These are phyloP conservation scores for Mellivora capensis DNA, from an alignment of 2,113 vertebrate genomes.

Conservation along the genomic window DNA sequence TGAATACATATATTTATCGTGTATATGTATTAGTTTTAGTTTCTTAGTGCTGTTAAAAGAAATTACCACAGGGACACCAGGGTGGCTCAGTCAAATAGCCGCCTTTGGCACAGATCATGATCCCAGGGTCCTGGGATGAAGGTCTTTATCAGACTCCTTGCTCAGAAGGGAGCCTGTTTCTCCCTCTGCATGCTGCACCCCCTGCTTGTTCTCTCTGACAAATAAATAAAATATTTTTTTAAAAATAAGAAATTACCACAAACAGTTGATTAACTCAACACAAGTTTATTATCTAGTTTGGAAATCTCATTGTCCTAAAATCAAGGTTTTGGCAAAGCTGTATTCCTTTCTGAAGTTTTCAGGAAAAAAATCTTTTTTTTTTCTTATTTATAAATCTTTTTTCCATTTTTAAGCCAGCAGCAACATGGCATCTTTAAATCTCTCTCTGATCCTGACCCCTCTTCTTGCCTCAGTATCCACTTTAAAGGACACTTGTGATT, in stretches of 20 bases:
- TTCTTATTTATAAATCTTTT: neutral
- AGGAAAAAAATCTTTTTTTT: neutral
- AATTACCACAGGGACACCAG: no score
- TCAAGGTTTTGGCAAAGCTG: neutral
- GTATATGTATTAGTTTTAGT: neutral
- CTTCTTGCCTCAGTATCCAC: neutral
- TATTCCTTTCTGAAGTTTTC: neutral
- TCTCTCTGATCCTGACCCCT: neutral
- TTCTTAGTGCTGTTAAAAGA: neutral
- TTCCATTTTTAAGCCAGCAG: neutral
- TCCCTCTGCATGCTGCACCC: no score
- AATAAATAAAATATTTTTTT: no score
- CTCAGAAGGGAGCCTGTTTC: no score
- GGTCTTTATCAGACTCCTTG: no score
- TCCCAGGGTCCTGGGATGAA: no score
- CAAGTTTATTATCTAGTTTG: neutral
- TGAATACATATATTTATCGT: neutral
- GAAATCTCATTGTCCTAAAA: neutral
- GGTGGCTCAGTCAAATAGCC: no score
- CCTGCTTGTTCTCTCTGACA: no score
- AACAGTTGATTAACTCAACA: neutral
- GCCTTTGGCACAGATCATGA: no score
- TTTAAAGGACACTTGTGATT: neutral
- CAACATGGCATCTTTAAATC: neutral
- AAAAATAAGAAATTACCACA: neutral